Base-by-base conservation (phyloP, 1,140 invertebrate species). In the Rhagoletis pomonella region DNA sequence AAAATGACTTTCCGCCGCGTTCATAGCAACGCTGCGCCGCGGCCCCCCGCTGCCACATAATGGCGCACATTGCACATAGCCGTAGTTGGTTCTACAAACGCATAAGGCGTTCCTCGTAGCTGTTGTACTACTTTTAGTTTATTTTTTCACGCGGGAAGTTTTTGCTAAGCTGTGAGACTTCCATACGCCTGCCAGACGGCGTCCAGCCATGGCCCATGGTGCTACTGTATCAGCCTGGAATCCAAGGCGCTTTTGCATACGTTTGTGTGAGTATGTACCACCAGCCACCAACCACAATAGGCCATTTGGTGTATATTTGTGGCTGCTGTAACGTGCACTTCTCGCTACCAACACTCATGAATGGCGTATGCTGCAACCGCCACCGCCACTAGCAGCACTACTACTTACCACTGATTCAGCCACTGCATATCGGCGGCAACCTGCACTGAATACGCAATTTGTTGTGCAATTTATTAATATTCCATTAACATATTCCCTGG, bases 381-480 rank as follows among this genome's bases (percentile, higher is more conserved):
- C 39, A 29, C 14, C 44, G 17, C 10, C 10, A 50, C n/a, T 50
- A 4, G 42, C 44, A 42, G 39, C 12, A 64, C 62, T 64, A 7
- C 69, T 12, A 19, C 42, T 42, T 42, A 42, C 50, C 10, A 47
- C 44, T 10, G 73, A 19, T 42, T n/a, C 55, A 19, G 73, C 73
- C 47, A 81, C 73, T n/a, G 44, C 87, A 84, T 84, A 64, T 67
- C 84, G 44, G 62, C 47, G 29, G 84, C 67, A 77, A 84, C 84
- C 87, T 88, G 88, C 73, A 86, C 67, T 84, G 88, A 86, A 89
- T 89, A 88, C 59, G 62, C 88, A 88, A 89, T 89, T 89, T 86
- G 88, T 88, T 77, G 81, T 64, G 87, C 88, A 89, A 89, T 89
- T 89, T 89, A 89, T 89, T 89, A 89, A 89, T 89, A 89, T 89